Base-by-base conservation (phyloP, 2,888 invertebrate species). In the Atethmia centrago region DNA sequence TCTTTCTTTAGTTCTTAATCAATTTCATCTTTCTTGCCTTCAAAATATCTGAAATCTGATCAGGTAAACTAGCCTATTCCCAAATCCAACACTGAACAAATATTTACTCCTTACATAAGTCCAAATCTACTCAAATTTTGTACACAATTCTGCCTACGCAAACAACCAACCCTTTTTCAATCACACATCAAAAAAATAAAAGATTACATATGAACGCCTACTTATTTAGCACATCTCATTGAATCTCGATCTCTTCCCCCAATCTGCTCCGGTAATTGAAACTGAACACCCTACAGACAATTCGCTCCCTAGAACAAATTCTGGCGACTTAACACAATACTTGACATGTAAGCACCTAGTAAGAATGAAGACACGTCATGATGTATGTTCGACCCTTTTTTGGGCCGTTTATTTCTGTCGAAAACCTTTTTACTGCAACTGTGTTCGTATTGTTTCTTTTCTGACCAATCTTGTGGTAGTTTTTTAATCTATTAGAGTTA, bases 311-410 rank as follows among this genome's bases (percentile, higher is more conserved):
- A 73, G 83, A 84, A 85, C 82, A 85, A 86, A 89, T 85, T 82
- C 86, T 80, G 77, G 82, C 81, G 84, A 84, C 88, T 89, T 90
- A 91, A 90, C 90, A 80, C 89, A 88, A 85, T 89, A 89, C 90
- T 91, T 89, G 91, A 89, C 91, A 88, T 84, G 84, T 86, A 88
- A 68, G 59, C 45, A 77, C 66, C 68, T 65, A 51, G 19, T 47
- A 4, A 31, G 36, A 40, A 51, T 67, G 21, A n/a, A 25, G 58
- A 53, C 51, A 53, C 47, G 31, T 49, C 65, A 51, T 67, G 28
- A 19, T 47, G 31, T 14, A 78, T 51, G 16, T 64, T 5, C 59
- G 51, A 49, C 40, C 62, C 25, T 21, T 31, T 47, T 68, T 40
- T 21, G 5, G 3, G 3, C 0, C 0, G 5, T 28, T 28, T 51